Conservation (phyloP, 2,888 invertebrate species). For the Drosophila greeni region DNA sequence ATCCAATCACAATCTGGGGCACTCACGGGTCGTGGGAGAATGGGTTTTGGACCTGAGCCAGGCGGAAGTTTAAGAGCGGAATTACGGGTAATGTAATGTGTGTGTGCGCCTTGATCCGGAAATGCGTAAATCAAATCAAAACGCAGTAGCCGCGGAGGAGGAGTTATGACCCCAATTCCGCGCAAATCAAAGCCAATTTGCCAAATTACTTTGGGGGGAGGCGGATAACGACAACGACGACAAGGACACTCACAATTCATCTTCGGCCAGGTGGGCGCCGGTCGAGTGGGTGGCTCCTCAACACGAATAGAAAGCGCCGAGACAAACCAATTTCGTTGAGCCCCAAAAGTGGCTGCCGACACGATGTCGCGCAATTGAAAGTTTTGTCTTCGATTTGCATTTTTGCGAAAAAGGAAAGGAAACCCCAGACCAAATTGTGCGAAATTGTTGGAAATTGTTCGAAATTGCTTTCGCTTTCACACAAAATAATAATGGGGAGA, state of each 20-base stretch:
- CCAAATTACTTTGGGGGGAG: conserved; percentile 48
- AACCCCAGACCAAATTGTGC: conserved; percentile 34
- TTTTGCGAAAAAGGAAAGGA: conserved; percentile 60
- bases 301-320: conserved; percentile 35
- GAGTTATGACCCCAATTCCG: conserved; percentile 62
- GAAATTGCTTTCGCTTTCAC: conserved; percentile 68
- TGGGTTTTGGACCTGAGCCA: conserved; percentile 30
- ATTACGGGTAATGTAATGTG: conserved; percentile 57
- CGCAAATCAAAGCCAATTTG: conserved; percentile 62
- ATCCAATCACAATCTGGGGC: conserved; percentile 29
- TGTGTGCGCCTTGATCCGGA: conserved; percentile 38
- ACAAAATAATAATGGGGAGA: conserved; percentile 29
- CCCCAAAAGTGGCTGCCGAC: conserved; percentile 38
- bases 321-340: conserved; percentile 31
- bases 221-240: background rate
- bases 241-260: conserved; percentile 29
- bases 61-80: conserved; percentile 63
- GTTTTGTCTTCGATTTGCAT: conserved; percentile 67
- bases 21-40: conserved; percentile 33
- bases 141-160: conserved; percentile 8
- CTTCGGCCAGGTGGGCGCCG: conserved; percentile 9
- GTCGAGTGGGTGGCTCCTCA: conserved; percentile 7
- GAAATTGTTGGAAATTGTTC: conserved; percentile 25
- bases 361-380: conserved; percentile 57
- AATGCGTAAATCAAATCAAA: conserved; percentile 61